Conservation (phyloP, 2,113 vertebrate species). For the Mustela lutreola region DNA sequence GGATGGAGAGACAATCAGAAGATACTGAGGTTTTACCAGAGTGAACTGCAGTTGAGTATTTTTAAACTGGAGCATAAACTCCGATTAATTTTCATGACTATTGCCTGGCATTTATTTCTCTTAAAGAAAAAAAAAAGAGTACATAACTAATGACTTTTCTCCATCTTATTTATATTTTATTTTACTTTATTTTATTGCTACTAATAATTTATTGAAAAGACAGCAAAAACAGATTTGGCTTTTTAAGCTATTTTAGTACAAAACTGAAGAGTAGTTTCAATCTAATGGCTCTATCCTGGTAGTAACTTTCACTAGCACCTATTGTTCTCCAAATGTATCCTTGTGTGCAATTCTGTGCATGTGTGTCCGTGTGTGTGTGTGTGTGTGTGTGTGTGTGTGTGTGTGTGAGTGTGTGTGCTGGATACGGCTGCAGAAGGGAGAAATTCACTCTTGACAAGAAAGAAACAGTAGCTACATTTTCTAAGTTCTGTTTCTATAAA, state of each 20-base stretch:
- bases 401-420: not conserved
- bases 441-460: slow-evolving; percentile 72
- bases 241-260: not conserved
- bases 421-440: slow-evolving; percentile 44
- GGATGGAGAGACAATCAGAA: slow-evolving; percentile 33
- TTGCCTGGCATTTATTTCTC: not conserved
- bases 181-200: slow-evolving; percentile 20
- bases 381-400: not conserved
- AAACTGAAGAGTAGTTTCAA: not conserved
- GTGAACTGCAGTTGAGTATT: slow-evolving; percentile 10
- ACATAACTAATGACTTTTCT: not conserved
- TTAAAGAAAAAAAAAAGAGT: not conserved
- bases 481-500: slow-evolving; percentile 80
- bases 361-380: not conserved
- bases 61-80: slow-evolving; percentile 32
- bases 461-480: slow-evolving; percentile 75
- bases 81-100: not conserved
- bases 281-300: not conserved
- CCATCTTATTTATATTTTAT: not conserved
- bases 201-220: not conserved
- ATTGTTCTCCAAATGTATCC: not conserved
- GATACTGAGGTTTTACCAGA: slow-evolving; percentile 29
- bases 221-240: not conserved
- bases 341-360: not conserved
- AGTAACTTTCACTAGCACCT: not conserved